Conservation (phyloP, 2,888 invertebrate species). For the Smittia aterrima region DNA sequence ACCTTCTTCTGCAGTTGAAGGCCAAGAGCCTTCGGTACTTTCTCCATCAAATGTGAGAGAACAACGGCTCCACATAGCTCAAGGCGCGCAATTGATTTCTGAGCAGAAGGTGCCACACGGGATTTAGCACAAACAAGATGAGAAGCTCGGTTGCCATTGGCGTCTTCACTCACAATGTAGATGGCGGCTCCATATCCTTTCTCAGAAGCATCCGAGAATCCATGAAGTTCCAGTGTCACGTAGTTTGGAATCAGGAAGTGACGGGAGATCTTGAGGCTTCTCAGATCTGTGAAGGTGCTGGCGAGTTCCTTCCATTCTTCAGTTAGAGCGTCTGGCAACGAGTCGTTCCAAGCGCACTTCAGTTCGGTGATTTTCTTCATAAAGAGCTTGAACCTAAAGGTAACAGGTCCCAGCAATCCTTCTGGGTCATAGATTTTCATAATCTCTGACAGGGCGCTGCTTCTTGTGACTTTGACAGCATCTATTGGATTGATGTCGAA, state of each 20-base stretch:
- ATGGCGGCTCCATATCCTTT: constrained; percentile 45
- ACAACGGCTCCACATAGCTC: constrained; percentile 44
- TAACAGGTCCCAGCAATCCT: not conserved
- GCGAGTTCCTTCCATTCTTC: not conserved
- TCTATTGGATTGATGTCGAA: not conserved
- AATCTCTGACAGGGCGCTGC: not conserved
- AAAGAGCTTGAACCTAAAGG: not conserved
- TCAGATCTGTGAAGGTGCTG: not conserved
- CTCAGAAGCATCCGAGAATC: constrained; percentile 45
- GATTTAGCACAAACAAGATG: constrained; percentile 38
- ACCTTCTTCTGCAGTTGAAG: not conserved
- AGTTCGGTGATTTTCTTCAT: not conserved
- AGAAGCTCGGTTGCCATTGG: not conserved
- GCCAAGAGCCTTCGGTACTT: not conserved
- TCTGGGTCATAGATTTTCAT: not conserved
- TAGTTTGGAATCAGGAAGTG: not conserved
- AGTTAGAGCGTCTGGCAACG: not conserved
- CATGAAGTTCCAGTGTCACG: constrained; percentile 43
- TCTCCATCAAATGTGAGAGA: not conserved
- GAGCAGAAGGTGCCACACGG: constrained; percentile 43
- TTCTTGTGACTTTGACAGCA: not conserved
- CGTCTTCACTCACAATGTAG: constrained; percentile 42
- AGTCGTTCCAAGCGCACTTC: not conserved
- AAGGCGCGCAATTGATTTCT: constrained; percentile 44
- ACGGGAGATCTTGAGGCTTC: not conserved